Percentiles rank a stretch among this genome's conserved stretches.
These are phyloP conservation scores for Chloropsis hardwickii DNA, from an alignment of 2,113 vertebrate species.

Conservation along the genomic window DNA sequence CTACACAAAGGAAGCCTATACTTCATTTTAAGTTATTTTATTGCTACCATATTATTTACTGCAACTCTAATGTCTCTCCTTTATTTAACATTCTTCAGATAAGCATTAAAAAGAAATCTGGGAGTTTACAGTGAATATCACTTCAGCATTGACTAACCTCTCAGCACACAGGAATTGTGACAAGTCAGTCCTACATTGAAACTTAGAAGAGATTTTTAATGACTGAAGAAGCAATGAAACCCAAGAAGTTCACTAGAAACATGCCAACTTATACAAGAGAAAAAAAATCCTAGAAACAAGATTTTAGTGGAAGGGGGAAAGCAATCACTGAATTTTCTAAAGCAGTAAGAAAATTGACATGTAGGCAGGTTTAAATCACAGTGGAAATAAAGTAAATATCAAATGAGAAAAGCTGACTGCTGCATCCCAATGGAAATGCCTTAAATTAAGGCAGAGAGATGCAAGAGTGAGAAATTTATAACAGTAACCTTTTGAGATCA, in stretches of 20 bases:
- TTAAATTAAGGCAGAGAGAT: conserved; percentile 30
- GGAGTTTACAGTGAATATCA: not conserved
- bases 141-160: not conserved
- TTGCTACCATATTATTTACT: not conserved
- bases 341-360: not conserved
- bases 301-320: not conserved
- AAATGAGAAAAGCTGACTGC: conserved; percentile 1
- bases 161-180: not conserved
- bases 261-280: not conserved
- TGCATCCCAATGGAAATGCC: not conserved
- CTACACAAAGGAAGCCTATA: not conserved
- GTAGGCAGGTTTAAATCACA: conserved; percentile 30
- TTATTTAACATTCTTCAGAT: not conserved
- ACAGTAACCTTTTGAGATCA: conserved; percentile 21
- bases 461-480: not conserved
- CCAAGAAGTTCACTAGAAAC: not conserved
- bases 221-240: not conserved
- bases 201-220: not conserved
- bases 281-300: not conserved
- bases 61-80: not conserved
- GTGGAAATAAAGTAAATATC: conserved; percentile 50
- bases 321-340: not conserved
- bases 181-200: not conserved
- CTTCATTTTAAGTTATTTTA: not conserved
- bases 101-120: not conserved